phyloP scores from a whole-genome alignment of 2,113 vertebrate species.

The Camelus dromedarius region DNA sequence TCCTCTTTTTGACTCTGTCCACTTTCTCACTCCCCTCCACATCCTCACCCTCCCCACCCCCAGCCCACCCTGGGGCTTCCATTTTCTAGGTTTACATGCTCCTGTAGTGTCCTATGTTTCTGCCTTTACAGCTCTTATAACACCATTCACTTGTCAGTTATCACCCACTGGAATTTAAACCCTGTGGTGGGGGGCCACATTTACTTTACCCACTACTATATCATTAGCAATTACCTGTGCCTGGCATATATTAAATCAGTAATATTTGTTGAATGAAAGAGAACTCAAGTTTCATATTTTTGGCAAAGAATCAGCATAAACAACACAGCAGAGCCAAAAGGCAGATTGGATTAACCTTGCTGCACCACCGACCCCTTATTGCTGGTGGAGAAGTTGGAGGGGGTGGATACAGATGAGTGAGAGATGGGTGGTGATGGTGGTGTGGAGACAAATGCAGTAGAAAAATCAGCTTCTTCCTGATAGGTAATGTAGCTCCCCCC shows the following conservation, averaged over 20 bases:
- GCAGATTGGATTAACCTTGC: background rate
- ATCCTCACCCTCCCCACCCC: background rate
- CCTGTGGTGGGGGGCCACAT: background rate
- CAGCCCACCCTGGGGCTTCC: background rate
- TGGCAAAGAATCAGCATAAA: background rate
- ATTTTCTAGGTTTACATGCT: background rate
- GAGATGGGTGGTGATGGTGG: background rate
- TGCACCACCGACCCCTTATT: background rate
- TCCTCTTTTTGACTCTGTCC: background rate
- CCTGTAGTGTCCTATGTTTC: background rate
- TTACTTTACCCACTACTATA: background rate
- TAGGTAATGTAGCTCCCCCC: background rate
- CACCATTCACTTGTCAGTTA: background rate
- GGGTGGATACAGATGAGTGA: background rate
- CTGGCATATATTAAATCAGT: background rate
- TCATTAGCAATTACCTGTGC: background rate
- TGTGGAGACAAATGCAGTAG: constrained; percentile 30
- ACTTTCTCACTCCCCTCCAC: background rate
- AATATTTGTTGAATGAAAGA: constrained; percentile 21
- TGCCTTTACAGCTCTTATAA: background rate
- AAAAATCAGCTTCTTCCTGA: constrained; percentile 43
- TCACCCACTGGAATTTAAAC: background rate
- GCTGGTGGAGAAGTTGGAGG: background rate
- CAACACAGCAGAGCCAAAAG: background rate
- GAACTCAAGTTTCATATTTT: background rate